phyloP scores from a whole-genome alignment of 37 sponge, comb jelly and placozoan genomes.

The Ianthella basta region DNA sequence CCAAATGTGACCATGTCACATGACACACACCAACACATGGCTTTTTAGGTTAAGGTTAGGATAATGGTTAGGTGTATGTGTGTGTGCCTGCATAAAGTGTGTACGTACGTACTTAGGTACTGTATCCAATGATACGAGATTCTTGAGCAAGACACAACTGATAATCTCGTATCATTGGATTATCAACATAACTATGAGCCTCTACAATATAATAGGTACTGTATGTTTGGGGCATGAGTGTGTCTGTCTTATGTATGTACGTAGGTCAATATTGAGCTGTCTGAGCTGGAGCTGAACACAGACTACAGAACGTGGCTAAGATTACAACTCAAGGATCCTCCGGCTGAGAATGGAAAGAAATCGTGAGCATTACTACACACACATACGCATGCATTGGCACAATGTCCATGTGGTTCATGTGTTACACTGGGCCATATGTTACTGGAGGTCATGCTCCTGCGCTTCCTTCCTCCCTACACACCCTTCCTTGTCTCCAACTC shows the following conservation, averaged over 20 bases:
- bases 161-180: too few relatives aligned
- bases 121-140: too few relatives aligned
- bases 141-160: too few relatives aligned
- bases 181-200: too few relatives aligned
- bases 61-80: slow-evolving; percentile 15
- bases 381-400: not conserved
- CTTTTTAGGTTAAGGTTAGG: too few relatives aligned
- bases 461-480: not conserved
- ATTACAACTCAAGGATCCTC: slow-evolving; percentile 59
- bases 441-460: too few relatives aligned
- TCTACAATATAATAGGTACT: not conserved
- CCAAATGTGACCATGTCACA: too few relatives aligned
- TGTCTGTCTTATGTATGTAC: not conserved
- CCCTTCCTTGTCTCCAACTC: not conserved
- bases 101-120: slow-evolving; percentile 7
- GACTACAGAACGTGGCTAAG: slow-evolving; percentile 79
- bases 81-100: slow-evolving; percentile 11
- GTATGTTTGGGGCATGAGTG: not conserved
- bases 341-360: slow-evolving; percentile 55
- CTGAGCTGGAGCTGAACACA: slow-evolving; percentile 68
- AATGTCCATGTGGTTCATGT: too few relatives aligned
- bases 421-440: too few relatives aligned
- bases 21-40: too few relatives aligned
- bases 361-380: slow-evolving; percentile 28
- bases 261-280: slow-evolving; percentile 67